Conservation (phyloP, 2,888 invertebrate species). For the Hydropsyche betteni region DNA sequence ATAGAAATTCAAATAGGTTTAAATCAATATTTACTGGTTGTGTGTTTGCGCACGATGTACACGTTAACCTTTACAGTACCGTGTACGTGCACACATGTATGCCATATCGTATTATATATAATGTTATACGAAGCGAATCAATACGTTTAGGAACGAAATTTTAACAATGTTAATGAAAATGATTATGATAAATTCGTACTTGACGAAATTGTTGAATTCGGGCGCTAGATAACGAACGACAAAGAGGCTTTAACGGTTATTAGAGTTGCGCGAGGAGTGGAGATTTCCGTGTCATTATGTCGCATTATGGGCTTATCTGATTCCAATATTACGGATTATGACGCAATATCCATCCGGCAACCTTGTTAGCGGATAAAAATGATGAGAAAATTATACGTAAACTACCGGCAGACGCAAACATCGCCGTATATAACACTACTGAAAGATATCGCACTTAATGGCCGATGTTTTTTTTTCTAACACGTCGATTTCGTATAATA, state of each 20-base stretch:
- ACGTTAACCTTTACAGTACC: no score
- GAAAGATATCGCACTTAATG: not conserved
- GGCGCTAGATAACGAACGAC: no score
- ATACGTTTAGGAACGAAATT: no score
- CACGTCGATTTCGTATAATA: no score
- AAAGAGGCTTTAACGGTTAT: not conserved
- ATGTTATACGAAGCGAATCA: no score
- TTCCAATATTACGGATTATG: constrained; percentile 18
- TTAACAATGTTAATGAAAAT: no score
- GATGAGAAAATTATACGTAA: constrained; percentile 12
- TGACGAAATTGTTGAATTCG: no score
- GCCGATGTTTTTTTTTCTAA: no score
- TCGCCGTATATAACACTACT: constrained; percentile 6
- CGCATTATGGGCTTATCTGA: constrained; percentile 18
- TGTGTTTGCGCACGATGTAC: no score
- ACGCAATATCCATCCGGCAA: constrained; percentile 16
- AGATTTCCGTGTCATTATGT: constrained; percentile 12
- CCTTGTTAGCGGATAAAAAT: constrained; percentile 13
- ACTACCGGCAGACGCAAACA: not conserved
- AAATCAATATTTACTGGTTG: constrained; percentile 12
- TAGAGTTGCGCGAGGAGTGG: not conserved
- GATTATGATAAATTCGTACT: no score
- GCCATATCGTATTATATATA: no score
- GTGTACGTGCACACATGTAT: no score
- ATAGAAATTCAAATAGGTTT: not conserved